These are phyloP conservation scores for Forbesichthys papilliferus DNA, from an alignment of 2,113 vertebrate species.

Conservation along the genomic window DNA sequence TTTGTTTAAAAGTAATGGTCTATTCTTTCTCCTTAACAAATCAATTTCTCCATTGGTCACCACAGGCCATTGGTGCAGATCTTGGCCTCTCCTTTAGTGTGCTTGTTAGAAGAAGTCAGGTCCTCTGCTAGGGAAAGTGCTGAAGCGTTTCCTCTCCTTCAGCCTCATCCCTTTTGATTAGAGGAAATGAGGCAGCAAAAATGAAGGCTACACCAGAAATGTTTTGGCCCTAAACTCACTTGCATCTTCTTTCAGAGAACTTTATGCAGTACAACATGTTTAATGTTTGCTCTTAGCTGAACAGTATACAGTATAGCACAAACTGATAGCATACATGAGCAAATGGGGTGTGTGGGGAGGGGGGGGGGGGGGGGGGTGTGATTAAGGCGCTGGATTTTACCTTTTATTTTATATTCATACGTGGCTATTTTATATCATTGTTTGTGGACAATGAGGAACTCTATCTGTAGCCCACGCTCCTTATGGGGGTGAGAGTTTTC, in stretches of 20 bases:
- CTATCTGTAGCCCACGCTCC: slow-evolving; percentile 12
- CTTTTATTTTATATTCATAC: too few species aligned
- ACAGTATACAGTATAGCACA: too few species aligned
- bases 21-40: background rate
- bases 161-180: slow-evolving; percentile 34
- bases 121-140: slow-evolving; percentile 63
- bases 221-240: slow-evolving; percentile 16
- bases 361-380: too few species aligned
- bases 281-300: background rate
- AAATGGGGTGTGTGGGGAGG: too few species aligned
- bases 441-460: slow-evolving; percentile 4
- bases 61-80: background rate
- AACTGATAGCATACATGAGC: too few species aligned
- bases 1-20: background rate
- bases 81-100: slow-evolving; percentile 23
- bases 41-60: slow-evolving; percentile 3
- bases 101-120: slow-evolving; percentile 24
- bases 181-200: slow-evolving; percentile 79
- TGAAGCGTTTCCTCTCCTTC: slow-evolving; percentile 73
- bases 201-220: slow-evolving; percentile 31
- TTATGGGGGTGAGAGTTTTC: slow-evolving; percentile 22
- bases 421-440: slow-evolving; percentile 6
- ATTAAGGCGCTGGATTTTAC: too few species aligned
- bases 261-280: background rate
- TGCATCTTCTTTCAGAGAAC: slow-evolving; percentile 8